These are phyloP conservation scores for Paguma larvata DNA, from an alignment of 2,797 vertebrate species.

Conservation along the genomic window DNA sequence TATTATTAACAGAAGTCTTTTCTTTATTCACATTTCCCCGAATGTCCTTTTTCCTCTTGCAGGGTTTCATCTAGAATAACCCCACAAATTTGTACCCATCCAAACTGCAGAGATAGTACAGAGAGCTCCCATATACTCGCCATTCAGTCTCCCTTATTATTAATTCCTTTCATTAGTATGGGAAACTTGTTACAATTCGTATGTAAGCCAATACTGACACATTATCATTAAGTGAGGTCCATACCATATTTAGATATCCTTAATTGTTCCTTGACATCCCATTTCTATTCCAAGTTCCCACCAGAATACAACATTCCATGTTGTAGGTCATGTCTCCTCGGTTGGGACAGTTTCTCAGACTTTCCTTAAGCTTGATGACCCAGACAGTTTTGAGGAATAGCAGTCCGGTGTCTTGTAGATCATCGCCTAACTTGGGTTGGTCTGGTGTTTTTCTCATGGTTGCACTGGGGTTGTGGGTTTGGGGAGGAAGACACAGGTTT, in stretches of 20 bases:
- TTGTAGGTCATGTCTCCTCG: not conserved
- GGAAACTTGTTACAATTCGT: too few species aligned
- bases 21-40: not conserved
- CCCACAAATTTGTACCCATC: not conserved
- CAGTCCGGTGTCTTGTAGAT: not conserved
- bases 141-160: not conserved
- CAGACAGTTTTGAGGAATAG: not conserved
- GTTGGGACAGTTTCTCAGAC: not conserved
- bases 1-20: not conserved
- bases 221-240: not conserved
- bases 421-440: not conserved
- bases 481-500: not conserved
- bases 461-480: not conserved
- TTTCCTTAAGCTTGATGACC: not conserved
- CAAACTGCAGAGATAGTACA: not conserved
- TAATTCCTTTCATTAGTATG: not conserved
- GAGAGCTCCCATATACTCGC: not conserved
- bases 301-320: not conserved
- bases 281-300: not conserved
- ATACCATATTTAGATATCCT: not conserved
- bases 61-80: not conserved
- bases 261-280: not conserved
- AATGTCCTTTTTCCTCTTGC: not conserved
- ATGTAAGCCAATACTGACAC: not conserved
- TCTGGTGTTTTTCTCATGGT: not conserved